These are phyloP conservation scores for Podarcis lilfordi DNA, from an alignment of 2,797 vertebrate genomes.

Conservation along the genomic window DNA sequence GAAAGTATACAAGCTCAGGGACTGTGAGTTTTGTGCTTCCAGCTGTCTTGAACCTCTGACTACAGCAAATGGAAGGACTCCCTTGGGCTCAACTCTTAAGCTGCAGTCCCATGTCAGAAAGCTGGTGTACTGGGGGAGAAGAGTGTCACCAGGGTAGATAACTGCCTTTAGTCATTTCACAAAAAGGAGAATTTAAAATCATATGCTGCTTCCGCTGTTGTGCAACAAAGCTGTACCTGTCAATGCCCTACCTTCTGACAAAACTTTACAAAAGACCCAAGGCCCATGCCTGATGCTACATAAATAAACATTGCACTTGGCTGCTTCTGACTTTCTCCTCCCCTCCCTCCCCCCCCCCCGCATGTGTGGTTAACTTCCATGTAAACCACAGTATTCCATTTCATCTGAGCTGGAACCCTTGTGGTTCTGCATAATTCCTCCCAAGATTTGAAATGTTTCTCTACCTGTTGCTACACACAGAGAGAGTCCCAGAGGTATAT, in stretches of 20 bases:
- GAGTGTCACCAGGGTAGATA: neutral
- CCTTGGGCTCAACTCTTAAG: neutral
- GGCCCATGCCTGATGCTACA: neutral
- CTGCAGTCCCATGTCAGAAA: neutral
- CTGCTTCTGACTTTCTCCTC: too few species aligned
- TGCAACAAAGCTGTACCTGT: neutral
- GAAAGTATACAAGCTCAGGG: neutral
- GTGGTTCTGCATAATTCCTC: neutral
- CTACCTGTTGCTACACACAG: neutral
- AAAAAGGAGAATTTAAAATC: neutral
- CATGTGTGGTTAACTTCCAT: neutral
- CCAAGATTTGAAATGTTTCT: neutral
- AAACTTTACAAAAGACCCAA: neutral
- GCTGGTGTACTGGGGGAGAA: neutral
- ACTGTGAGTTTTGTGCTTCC: neutral
- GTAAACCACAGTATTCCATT: neutral
- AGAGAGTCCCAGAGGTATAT: neutral
- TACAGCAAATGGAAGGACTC: neutral
- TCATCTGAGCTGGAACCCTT: neutral
- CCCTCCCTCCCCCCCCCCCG: accelerated
- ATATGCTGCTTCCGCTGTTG: too few species aligned
- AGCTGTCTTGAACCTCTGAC: neutral
- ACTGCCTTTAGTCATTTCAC: neutral
- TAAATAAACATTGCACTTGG: neutral
- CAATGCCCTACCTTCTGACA: neutral